A percentile compares a stretch with the other conserved stretches of the same genome.
Evolutionary conservation across 2,888 invertebrate species (phyloP).

Genomic region (Seira ritae): DNA sequence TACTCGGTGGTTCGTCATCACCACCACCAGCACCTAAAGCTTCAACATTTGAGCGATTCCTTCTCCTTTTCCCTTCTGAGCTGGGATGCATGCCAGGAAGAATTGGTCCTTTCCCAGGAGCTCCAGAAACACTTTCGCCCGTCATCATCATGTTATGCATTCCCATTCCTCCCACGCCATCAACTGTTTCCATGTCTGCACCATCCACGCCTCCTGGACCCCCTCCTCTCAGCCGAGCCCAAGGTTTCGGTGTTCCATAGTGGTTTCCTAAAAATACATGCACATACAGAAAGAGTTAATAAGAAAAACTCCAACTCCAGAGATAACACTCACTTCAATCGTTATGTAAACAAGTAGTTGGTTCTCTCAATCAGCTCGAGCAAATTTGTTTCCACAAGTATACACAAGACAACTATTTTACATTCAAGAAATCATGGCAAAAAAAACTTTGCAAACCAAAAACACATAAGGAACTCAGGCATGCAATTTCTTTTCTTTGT

Average conservation of each 20-base stretch:
- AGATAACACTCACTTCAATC: conserved; percentile 29
- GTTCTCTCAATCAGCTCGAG: background rate
- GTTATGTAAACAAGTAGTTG: conserved; percentile 5
- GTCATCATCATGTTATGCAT: conserved; percentile 50
- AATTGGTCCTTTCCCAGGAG: conserved; percentile 73
- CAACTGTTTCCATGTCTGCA: conserved; percentile 29
- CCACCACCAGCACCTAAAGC: conserved; percentile 76
- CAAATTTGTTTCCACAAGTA: background rate
- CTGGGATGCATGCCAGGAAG: conserved; percentile 78
- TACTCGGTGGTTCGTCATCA: conserved; percentile 68
- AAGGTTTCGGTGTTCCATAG: conserved; percentile 80
- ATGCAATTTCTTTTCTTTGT: background rate
- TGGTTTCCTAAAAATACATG: conserved; percentile 78
- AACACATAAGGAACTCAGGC: background rate
- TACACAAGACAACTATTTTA: background rate
- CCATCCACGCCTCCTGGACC: conserved; percentile 25
- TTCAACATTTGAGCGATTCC: conserved; percentile 79
- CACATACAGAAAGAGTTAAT: conserved; percentile 23
- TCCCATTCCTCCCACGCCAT: conserved; percentile 45
- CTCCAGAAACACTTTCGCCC: conserved; percentile 38
- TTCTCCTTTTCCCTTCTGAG: conserved; percentile 78
- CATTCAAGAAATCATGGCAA: conserved; percentile 14
- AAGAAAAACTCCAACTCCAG: background rate
- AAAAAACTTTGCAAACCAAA: background rate
- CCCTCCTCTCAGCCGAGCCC: conserved; percentile 65